A percentile compares a stretch with the other conserved stretches of the same genome.
Evolutionary conservation across 2,797 vertebrate species (phyloP).

Genomic region (Arremon brunneinucha): DNA sequence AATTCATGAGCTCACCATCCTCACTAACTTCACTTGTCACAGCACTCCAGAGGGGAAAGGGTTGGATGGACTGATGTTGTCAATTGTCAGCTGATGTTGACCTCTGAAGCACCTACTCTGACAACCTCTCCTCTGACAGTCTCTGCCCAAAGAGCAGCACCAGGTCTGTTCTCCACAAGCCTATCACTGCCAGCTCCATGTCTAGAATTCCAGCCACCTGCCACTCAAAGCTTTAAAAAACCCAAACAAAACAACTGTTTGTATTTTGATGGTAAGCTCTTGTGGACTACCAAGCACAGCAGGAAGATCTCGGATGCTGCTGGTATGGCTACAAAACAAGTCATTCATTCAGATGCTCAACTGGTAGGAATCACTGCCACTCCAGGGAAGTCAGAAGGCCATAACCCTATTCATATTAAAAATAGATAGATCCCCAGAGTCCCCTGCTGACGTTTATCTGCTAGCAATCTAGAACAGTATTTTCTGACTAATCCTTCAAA

Average conservation of each 20-base stretch:
- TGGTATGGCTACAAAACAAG: background rate
- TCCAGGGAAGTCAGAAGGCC: background rate
- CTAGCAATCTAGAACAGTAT: background rate
- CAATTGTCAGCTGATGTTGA: background rate
- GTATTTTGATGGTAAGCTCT: background rate
- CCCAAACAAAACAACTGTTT: background rate
- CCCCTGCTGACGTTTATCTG: background rate
- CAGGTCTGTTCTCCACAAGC: background rate
- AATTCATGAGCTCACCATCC: background rate
- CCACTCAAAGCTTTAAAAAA: background rate
- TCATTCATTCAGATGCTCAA: background rate
- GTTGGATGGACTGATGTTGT: background rate
- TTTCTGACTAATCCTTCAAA: slow-evolving; percentile 19
- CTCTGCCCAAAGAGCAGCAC: background rate
- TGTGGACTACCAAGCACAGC: background rate
- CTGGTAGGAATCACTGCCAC: background rate
- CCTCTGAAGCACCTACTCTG: background rate
- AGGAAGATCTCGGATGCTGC: background rate
- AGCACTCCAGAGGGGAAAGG: background rate
- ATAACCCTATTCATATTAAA: background rate
- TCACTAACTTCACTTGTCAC: background rate
- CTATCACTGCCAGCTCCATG: background rate
- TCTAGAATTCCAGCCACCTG: background rate
- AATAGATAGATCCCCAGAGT: background rate
- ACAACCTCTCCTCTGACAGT: background rate